A percentile compares a stretch with the other conserved stretches of the same genome.
Evolutionary conservation across 92 coral and sea anemone genomes (phyloP).

Genomic region (Zoanthus solanderi): DNA sequence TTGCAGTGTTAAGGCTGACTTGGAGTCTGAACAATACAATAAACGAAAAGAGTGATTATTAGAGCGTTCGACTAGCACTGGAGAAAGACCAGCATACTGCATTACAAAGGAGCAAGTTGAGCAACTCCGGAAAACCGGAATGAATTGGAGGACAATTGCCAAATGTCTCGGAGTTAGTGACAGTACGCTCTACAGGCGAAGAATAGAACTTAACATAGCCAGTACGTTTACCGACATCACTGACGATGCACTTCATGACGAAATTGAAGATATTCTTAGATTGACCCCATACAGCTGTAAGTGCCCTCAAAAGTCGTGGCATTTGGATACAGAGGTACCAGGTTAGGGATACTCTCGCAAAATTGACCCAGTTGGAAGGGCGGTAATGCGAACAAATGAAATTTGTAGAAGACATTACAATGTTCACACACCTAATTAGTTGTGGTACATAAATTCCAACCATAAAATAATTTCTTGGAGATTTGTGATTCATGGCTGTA

Average conservation of each 20-base stretch:
- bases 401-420: conserved; percentile 1
- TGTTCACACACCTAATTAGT: conserved; percentile 14
- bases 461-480: conserved; percentile 48
- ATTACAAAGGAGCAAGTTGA: conserved; percentile 21
- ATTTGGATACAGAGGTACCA: conserved; percentile 29
- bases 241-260: background rate
- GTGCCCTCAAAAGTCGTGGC: conserved; percentile 30
- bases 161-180: conserved; percentile 4
- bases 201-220: conserved; percentile 14
- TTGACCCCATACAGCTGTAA: conserved; percentile 1
- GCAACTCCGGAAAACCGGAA: conserved; percentile 19
- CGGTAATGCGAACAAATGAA: background rate
- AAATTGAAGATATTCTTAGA: conserved; percentile 15
- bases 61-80: background rate
- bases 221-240: conserved; percentile 22
- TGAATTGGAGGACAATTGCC: conserved; percentile 18
- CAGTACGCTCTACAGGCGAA: conserved; percentile 8
- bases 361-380: background rate
- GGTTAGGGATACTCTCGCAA: background rate
- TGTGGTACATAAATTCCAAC: conserved; percentile 43
- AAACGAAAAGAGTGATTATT: background rate
- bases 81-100: no score
- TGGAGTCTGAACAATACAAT: conserved; percentile 4
- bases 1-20: conserved; percentile 19
- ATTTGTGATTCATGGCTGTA: conserved; percentile 38